Evolutionary conservation across 2,797 vertebrate genomes (phyloP).

Genomic region (Hipposideros larvatus): DNA sequence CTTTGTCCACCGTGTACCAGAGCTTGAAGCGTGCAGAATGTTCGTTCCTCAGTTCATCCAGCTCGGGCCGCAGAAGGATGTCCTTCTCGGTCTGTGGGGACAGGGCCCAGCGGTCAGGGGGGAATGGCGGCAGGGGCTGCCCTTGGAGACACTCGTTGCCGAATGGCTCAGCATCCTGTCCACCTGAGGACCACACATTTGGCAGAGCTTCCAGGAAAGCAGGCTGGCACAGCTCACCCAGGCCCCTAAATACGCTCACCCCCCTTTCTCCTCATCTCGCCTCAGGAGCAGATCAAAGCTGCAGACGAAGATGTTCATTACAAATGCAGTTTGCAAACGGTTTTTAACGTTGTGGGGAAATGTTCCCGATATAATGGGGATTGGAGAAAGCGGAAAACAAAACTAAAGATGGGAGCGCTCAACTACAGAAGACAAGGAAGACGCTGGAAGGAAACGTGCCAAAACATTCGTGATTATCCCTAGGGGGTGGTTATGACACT

Average conservation of each 20-base stretch:
- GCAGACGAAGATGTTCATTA: fast-evolving
- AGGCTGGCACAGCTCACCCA: fast-evolving
- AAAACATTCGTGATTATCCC: fast-evolving
- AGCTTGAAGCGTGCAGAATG: slow-evolving; percentile 94
- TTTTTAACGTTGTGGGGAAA: neutral
- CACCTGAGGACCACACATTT: fast-evolving
- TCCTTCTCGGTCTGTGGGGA: slow-evolving; percentile 94
- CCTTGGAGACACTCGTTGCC: fast-evolving
- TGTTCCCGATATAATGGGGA: fast-evolving
- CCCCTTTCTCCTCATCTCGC: fast-evolving
- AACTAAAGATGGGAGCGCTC: fast-evolving
- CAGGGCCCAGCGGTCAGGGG: neutral
- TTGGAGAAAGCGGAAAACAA: neutral
- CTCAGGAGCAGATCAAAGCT: neutral
- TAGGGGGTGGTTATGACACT: fast-evolving
- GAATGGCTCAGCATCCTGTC: fast-evolving
- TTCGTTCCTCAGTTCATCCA: slow-evolving; percentile 94
- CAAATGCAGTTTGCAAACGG: too few species aligned
- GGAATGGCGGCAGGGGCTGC: fast-evolving
- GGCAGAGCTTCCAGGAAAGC: neutral
- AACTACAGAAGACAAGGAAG: fast-evolving
- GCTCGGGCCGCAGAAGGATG: slow-evolving; percentile 94
- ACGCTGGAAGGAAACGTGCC: fast-evolving
- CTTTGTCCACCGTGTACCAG: slow-evolving; percentile 96
- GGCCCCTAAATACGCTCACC: fast-evolving